phyloP scores from a whole-genome alignment of 2,797 vertebrate genomes.

The Pitangus sulphuratus region DNA sequence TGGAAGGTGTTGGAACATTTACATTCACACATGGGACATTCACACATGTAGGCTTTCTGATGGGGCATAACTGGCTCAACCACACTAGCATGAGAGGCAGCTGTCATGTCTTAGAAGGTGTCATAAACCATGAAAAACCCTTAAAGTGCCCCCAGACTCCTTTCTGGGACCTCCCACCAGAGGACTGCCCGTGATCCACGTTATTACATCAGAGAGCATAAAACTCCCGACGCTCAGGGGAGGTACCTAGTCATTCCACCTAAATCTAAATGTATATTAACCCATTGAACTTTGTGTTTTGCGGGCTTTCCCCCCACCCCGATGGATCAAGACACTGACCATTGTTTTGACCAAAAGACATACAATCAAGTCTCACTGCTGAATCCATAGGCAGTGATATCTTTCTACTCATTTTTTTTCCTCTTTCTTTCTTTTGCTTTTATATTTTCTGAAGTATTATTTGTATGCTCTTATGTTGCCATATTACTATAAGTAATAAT shows the following conservation, averaged over 20 bases:
- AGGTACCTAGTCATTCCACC: background rate
- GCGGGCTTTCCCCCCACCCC: background rate
- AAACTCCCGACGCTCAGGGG: background rate
- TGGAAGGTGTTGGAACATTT: background rate
- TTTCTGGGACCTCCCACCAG: background rate
- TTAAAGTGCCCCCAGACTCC: background rate
- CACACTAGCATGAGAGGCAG: background rate
- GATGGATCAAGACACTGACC: background rate
- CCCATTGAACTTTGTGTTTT: background rate
- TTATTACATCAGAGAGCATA: background rate
- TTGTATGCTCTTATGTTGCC: background rate
- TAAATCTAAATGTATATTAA: background rate
- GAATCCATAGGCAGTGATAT: background rate
- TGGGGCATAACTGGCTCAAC: background rate
- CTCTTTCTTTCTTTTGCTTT: background rate
- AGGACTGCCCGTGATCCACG: background rate
- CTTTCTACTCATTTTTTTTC: background rate
- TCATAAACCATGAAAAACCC: background rate
- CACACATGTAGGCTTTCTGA: rapidly evolving
- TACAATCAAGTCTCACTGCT: background rate
- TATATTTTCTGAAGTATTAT: background rate
- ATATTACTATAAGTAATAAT: background rate
- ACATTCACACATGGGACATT: background rate
- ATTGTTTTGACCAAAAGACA: background rate
- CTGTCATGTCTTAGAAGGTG: background rate